Percentiles rank a stretch among this genome's conserved stretches.
Evolutionary conservation across 2,113 vertebrate species (phyloP).

Genomic region (Hemiprocne comata): DNA sequence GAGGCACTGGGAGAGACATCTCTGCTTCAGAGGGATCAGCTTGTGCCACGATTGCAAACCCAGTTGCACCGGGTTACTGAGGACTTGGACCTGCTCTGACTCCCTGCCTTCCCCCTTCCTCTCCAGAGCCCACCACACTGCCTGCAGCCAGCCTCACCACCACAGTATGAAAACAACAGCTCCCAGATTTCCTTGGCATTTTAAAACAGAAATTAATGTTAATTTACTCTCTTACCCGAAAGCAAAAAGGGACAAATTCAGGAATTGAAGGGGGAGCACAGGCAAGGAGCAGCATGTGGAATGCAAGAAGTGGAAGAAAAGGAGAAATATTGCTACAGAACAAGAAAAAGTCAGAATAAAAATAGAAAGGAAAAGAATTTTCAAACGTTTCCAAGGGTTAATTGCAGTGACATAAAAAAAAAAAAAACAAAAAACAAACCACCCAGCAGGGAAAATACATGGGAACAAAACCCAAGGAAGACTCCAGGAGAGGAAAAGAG

Average conservation of each 20-base stretch:
- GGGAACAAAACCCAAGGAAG: not conserved
- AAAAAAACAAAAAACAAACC: not conserved
- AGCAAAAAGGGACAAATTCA: not conserved
- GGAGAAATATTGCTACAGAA: not conserved
- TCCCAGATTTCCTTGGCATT: not conserved
- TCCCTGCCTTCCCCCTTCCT: not conserved
- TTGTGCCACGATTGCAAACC: not conserved
- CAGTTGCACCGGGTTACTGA: not conserved
- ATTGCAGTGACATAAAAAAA: not conserved
- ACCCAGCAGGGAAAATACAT: not conserved
- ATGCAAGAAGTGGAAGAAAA: not conserved
- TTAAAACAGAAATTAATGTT: not conserved
- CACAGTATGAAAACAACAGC: not conserved
- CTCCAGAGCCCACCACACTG: not conserved
- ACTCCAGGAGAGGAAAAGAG: not conserved
- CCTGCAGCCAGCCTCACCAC: not conserved
- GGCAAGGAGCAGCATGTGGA: no score
- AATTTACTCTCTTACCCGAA: not conserved
- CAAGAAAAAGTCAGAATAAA: not conserved
- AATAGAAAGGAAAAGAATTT: conserved; percentile 2
- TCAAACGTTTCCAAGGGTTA: conserved; percentile 7
- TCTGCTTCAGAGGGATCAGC: not conserved
- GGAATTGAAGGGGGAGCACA: not conserved
- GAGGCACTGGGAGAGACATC: not conserved
- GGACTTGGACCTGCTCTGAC: not conserved